Percentiles rank a stretch among this genome's conserved stretches.
Evolutionary conservation across 35 echinoderm and acorn worm genomes (phyloP).

Genomic region (Apostichopus californicus): DNA sequence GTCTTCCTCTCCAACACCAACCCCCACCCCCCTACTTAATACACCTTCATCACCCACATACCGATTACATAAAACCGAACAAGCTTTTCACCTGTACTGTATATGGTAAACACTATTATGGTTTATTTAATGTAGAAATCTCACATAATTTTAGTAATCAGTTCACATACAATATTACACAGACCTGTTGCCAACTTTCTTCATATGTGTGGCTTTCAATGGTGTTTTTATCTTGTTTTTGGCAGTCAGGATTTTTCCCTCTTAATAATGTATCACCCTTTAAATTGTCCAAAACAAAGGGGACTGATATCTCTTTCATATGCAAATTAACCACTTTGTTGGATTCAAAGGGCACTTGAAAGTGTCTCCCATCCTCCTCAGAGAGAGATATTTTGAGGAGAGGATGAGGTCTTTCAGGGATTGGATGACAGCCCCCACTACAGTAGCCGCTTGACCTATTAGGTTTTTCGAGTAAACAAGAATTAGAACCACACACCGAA

Average conservation of each 20-base stretch:
- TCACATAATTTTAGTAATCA: too few species aligned
- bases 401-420: not conserved
- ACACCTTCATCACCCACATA: too few species aligned
- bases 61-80: too few species aligned
- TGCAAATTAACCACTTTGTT: constrained; percentile 17
- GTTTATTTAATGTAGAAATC: too few species aligned
- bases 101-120: too few species aligned
- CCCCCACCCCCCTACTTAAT: too few species aligned
- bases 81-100: too few species aligned
- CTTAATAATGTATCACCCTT: not conserved
- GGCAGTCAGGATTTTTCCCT: too few species aligned
- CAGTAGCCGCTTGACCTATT: not conserved
- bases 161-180: too few species aligned
- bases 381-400: not conserved
- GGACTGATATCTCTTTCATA: not conserved
- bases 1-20: too few species aligned
- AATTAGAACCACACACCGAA: not conserved
- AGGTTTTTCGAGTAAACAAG: not conserved
- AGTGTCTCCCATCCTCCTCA: constrained; percentile 5
- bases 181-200: too few species aligned
- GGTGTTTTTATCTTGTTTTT: not conserved
- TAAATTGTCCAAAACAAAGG: not conserved
- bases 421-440: not conserved
- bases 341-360: constrained; percentile 11
- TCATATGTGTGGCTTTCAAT: not conserved